Percentiles rank a stretch among this genome's conserved stretches.
Evolutionary conservation across 2,888 invertebrate genomes (phyloP).

Genomic region (Syrista parreyssii): DNA sequence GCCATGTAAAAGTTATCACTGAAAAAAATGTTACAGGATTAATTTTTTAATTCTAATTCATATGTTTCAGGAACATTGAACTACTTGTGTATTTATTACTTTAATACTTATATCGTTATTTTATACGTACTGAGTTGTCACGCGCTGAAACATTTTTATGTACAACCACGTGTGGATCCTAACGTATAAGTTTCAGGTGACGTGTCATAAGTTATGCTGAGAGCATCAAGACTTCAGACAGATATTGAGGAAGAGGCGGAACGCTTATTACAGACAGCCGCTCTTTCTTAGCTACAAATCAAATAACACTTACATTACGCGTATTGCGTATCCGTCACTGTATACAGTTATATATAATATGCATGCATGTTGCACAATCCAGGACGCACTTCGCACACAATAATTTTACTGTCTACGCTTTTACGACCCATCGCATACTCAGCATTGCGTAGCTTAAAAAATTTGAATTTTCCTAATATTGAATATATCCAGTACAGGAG

Average conservation of each 20-base stretch:
- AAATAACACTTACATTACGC: conserved; percentile 43
- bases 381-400: conserved; percentile 18
- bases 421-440: neutral
- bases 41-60: neutral
- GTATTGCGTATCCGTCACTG: conserved; percentile 21
- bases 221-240: conserved; percentile 32
- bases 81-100: neutral
- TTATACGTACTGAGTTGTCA: neutral
- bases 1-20: neutral
- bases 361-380: conserved; percentile 12
- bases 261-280: conserved; percentile 51
- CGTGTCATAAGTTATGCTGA: conserved; percentile 7
- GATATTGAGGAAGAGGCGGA: conserved; percentile 59
- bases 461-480: neutral
- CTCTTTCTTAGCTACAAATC: conserved; percentile 54
- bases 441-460: neutral
- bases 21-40: neutral
- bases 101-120: neutral
- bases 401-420: conserved; percentile 13
- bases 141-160: neutral
- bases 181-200: neutral
- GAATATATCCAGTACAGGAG: neutral
- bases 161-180: neutral
- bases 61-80: neutral
- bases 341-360: neutral